Percentiles rank a stretch among this genome's conserved stretches.
phyloP scores from a whole-genome alignment of 2,113 vertebrate genomes.

The Panthera leo region DNA sequence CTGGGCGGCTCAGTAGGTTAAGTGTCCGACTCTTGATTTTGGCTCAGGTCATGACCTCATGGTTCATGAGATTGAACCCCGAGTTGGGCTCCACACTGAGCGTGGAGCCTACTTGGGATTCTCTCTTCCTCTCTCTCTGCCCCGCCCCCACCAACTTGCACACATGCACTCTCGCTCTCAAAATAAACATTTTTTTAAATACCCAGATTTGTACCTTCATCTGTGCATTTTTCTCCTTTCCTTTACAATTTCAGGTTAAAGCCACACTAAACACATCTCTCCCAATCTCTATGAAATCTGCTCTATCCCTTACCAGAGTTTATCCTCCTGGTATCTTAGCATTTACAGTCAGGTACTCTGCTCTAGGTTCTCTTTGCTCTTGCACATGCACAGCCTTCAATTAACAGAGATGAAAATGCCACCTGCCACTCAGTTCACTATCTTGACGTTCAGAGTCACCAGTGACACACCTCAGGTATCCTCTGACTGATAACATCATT shows the following conservation, averaged over 20 bases:
- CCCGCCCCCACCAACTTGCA: too few species aligned
- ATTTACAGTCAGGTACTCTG: not conserved
- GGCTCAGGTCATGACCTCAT: too few species aligned
- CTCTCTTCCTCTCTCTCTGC: too few species aligned
- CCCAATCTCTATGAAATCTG: not conserved
- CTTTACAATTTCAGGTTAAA: slow-evolving; percentile 31
- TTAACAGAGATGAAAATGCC: not conserved
- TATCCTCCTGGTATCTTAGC: not conserved
- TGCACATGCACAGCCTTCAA: not conserved
- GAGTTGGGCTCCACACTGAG: too few species aligned
- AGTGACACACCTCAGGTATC: not conserved
- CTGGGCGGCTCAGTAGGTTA: too few species aligned
- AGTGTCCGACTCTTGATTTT: too few species aligned
- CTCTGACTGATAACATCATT: not conserved
- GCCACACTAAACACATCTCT: not conserved
- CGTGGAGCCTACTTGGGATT: too few species aligned
- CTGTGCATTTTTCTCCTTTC: slow-evolving; percentile 2
- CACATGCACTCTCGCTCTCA: too few species aligned
- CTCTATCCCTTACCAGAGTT: not conserved
- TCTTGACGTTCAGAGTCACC: not conserved
- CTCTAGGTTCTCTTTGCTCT: not conserved
- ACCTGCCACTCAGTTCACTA: not conserved
- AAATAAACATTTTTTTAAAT: not conserved
- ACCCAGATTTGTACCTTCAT: not conserved
- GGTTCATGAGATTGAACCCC: too few species aligned